A percentile compares a stretch with the other conserved stretches of the same genome.
Conservation (phyloP, 2,888 invertebrate species). For the Palloptera scutellata region DNA sequence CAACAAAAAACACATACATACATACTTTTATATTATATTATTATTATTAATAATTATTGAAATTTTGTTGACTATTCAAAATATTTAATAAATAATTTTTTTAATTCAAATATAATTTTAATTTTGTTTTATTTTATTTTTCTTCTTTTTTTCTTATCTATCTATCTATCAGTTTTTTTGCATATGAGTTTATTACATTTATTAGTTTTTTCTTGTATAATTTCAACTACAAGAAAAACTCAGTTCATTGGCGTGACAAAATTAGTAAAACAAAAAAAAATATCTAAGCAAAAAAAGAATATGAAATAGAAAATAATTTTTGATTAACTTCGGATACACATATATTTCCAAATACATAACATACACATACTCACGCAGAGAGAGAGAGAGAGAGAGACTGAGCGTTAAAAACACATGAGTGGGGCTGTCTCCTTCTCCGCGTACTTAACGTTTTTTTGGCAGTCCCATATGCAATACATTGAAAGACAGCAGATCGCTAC, state of each 20-base stretch:
- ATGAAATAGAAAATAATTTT: conserved; percentile 21
- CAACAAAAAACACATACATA: conserved; percentile 11
- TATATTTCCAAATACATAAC: conserved; percentile 13
- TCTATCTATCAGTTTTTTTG: conserved; percentile 1
- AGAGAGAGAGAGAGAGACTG: too few species aligned
- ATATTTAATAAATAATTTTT: conserved; percentile 58
- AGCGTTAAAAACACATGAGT: too few species aligned
- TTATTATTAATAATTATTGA: conserved; percentile 44
- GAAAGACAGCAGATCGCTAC: too few species aligned
- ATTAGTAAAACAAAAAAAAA: neutral
- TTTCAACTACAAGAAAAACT: conserved; percentile 32
- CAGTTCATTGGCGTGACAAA: neutral
- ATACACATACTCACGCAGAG: too few species aligned
- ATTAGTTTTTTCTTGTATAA: conserved; percentile 38
- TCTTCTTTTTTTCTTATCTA: conserved; percentile 19
- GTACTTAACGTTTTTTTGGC: too few species aligned
- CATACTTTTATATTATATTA: neutral
- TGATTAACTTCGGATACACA: neutral
- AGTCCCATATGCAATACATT: too few species aligned
- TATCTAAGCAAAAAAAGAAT: conserved; percentile 25
- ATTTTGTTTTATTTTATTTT: conserved; percentile 40
- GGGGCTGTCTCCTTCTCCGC: too few species aligned
- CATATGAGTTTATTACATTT: neutral
- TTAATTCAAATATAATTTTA: conserved; percentile 48
- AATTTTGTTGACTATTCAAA: conserved; percentile 64